These are phyloP conservation scores for Neopelma chrysocephalum DNA, from an alignment of 2,797 vertebrate genomes.

Conservation along the genomic window DNA sequence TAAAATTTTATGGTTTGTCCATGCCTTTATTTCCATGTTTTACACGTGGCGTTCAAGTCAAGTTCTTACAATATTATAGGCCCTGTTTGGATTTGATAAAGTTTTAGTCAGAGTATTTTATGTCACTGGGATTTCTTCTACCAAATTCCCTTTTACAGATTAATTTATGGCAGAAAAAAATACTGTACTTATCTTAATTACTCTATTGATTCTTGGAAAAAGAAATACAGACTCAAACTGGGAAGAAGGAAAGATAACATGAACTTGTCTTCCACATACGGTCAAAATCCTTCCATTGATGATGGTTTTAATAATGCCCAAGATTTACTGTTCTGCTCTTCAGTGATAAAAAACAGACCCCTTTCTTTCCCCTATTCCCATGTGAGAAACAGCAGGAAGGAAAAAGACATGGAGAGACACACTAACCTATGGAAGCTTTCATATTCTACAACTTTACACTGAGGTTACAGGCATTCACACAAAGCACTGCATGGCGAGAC, in stretches of 20 bases:
- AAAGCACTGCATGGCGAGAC: accelerated
- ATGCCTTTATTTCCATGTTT: not conserved
- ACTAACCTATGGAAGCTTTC: not conserved
- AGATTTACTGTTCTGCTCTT: not conserved
- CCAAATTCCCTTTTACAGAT: not conserved
- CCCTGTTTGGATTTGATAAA: not conserved
- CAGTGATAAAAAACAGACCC: not conserved
- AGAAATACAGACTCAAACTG: not conserved
- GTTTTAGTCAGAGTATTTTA: not conserved
- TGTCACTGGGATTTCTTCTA: not conserved
- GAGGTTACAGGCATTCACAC: not conserved
- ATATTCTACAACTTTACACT: not conserved
- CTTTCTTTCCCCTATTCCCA: not conserved
- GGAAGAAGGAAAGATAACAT: not conserved
- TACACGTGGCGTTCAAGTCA: not conserved
- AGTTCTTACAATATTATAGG: not conserved
- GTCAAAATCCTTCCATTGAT: not conserved
- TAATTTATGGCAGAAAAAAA: not conserved
- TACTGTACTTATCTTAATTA: not conserved
- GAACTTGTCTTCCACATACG: not conserved
- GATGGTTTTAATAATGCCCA: not conserved
- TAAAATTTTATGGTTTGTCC: not conserved
- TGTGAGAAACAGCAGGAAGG: not conserved
- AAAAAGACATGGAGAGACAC: not conserved
- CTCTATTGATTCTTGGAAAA: not conserved